Evolutionary conservation across 2,888 invertebrate genomes (phyloP).

Genomic region (Drosophila diplacantha): DNA sequence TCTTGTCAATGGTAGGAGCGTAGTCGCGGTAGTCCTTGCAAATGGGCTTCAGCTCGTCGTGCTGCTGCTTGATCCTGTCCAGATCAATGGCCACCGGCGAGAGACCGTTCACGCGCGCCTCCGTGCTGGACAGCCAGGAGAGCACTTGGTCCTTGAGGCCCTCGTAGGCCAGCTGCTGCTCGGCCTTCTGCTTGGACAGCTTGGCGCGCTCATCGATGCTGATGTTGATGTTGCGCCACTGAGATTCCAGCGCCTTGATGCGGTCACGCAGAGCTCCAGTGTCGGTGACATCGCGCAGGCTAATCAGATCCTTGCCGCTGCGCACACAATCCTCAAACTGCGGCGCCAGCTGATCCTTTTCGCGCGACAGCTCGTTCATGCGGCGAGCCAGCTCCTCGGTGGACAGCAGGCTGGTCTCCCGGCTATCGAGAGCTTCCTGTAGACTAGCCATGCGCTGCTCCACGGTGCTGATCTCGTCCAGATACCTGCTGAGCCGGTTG

Average conservation of each 20-base stretch:
- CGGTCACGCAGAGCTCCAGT: constrained; percentile 89
- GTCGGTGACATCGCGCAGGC: constrained; percentile 93
- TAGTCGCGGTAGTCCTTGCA: constrained; percentile 93
- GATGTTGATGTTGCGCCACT: constrained; percentile 92
- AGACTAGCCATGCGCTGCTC: constrained; percentile 86
- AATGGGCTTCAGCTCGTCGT: constrained; percentile 90
- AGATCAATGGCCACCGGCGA: constrained; percentile 93
- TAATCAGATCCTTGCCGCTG: constrained; percentile 88
- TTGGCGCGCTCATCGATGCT: constrained; percentile 90
- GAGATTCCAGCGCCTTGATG: constrained; percentile 90
- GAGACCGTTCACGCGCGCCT: constrained; percentile 85
- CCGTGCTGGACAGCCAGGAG: constrained; percentile 91
- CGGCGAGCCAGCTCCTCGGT: constrained; percentile 82
- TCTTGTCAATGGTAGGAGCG: constrained; percentile 89
- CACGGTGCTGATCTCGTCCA: constrained; percentile 82
- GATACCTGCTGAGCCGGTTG: constrained; percentile 83
- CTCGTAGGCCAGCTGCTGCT: constrained; percentile 92
- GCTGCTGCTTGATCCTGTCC: constrained; percentile 89
- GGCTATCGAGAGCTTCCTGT: constrained; percentile 85
- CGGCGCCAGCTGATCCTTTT: constrained; percentile 81
- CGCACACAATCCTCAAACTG: constrained; percentile 88
- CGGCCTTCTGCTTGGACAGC: constrained; percentile 88
- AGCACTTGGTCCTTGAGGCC: constrained; percentile 86
- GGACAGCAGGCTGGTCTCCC: constrained; percentile 84
- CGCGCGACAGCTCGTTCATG: constrained; percentile 78